Percentiles rank a stretch among this genome's conserved stretches.
Evolutionary conservation across 2,888 invertebrate species (phyloP).

Genomic region (Galeopsomyia nigrocyanea): DNA sequence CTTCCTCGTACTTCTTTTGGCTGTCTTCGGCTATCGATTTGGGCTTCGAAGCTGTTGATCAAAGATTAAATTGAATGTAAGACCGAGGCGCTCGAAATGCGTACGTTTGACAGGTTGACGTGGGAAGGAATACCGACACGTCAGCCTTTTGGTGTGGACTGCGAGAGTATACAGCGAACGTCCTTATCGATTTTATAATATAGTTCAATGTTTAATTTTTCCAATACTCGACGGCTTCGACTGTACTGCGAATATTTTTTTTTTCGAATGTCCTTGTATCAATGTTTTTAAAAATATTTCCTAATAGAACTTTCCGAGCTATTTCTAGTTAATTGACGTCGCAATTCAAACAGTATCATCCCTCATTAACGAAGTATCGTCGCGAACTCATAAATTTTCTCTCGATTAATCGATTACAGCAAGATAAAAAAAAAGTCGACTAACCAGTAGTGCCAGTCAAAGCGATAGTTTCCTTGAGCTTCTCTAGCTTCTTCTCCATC

Average conservation of each 20-base stretch:
- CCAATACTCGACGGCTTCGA: not conserved
- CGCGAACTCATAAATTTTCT: no score
- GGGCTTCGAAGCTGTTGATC: constrained; percentile 28
- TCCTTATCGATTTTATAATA: no score
- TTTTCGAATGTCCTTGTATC: not conserved
- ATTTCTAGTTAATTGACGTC: constrained; percentile 17
- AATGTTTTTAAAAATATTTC: not conserved
- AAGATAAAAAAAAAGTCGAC: no score
- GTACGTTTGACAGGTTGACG: no score
- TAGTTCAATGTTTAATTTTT: not conserved
- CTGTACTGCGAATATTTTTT: not conserved
- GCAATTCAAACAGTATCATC: no score
- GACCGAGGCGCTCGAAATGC: no score
- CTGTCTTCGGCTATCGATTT: constrained; percentile 36
- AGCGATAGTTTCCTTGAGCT: not conserved
- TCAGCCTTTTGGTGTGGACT: no score
- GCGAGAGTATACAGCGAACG: no score
- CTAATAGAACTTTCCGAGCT: not conserved
- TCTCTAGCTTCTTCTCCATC: constrained; percentile 16
- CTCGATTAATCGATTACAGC: no score
- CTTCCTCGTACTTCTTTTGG: constrained; percentile 30
- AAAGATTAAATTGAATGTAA: not conserved
- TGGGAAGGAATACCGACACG: no score
- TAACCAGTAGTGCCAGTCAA: not conserved
- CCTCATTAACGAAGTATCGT: no score